These are phyloP conservation scores for Noctuana brunneofusca DNA, from an alignment of 2,888 invertebrate species.

Conservation along the genomic window DNA sequence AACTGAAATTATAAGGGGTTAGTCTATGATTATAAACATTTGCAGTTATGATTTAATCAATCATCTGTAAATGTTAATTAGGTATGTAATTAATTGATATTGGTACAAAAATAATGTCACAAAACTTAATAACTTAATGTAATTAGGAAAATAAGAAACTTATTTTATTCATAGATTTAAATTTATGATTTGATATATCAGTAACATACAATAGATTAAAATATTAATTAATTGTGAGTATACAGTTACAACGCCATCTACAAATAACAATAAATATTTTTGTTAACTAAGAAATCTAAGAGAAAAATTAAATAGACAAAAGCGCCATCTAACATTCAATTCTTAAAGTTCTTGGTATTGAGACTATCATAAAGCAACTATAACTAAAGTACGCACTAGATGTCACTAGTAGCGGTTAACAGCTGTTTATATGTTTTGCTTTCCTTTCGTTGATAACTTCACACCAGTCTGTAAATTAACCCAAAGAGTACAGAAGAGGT, in stretches of 20 bases:
- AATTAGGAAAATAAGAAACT: too few species aligned
- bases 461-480: slow-evolving; percentile 42
- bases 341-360: neutral
- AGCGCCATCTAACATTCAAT: slow-evolving; percentile 31
- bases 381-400: slow-evolving; percentile 9
- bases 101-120: too few species aligned
- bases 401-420: slow-evolving; percentile 44
- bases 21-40: too few species aligned
- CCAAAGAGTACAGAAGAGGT: slow-evolving; percentile 48
- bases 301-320: neutral
- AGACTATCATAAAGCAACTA: neutral
- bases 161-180: too few species aligned
- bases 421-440: slow-evolving; percentile 66
- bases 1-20: too few species aligned
- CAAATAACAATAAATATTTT: neutral
- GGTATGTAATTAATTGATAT: too few species aligned
- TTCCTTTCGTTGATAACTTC: slow-evolving; percentile 61
- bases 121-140: too few species aligned
- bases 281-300: neutral
- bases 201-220: too few species aligned
- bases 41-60: too few species aligned
- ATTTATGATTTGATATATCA: too few species aligned
- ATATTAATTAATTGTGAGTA: too few species aligned
- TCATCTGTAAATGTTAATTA: too few species aligned
- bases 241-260: slow-evolving; percentile 22